Base-by-base conservation (phyloP, 92 coral and sea anemone genomes). In the Pocillopora meandrina region DNA sequence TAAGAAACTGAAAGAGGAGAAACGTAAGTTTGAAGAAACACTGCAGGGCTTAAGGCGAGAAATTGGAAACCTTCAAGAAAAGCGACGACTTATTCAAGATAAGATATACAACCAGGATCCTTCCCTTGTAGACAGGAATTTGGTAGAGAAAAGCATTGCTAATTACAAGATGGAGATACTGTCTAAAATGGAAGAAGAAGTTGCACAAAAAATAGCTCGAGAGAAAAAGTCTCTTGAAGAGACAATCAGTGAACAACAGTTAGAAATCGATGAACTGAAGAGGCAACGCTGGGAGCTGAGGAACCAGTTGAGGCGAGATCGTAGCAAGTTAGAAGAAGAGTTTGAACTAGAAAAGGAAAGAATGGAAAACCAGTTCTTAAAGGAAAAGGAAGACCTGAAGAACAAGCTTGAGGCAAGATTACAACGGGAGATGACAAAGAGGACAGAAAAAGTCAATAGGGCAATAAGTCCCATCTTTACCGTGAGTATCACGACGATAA, bases 121-220 rank as follows among this genome's bases (percentile, higher is more conserved):
- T 20, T 74, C 86, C 9, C 23, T 80, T 33, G 84, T 75, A 62
- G 98, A 94, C 60, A 84, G 89, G 23, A 92, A 94, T 26, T 70
- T 92, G 13, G 90, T 94, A 31, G 98, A 94, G 78, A 94, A 94
- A 82, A 90, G 93, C 74, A 92, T 94, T 34, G 93, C 98, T 16
- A 94, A 92, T 86, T 94, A 92, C 90, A 94, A 94, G 66, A 68
- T 86, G 84, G 98, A 94, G 77, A 77, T 94, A 71, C 71, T 94
- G 47, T 80, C 92, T 34, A 94, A 92, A 87, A 72, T 94, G 71
- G 98, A 95, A 61, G 98, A 91, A 73, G 95, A 95, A 72, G 83
- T 94, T 78, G 21, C 85, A 23, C 87, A 87, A n/a, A 89, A 88
- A 36, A 49, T 95, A 7, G 86, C 84, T 21, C 86, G 95, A 1